Evolutionary conservation across 2,113 vertebrate genomes (phyloP).

Genomic region (Anas platyrhynchos): DNA sequence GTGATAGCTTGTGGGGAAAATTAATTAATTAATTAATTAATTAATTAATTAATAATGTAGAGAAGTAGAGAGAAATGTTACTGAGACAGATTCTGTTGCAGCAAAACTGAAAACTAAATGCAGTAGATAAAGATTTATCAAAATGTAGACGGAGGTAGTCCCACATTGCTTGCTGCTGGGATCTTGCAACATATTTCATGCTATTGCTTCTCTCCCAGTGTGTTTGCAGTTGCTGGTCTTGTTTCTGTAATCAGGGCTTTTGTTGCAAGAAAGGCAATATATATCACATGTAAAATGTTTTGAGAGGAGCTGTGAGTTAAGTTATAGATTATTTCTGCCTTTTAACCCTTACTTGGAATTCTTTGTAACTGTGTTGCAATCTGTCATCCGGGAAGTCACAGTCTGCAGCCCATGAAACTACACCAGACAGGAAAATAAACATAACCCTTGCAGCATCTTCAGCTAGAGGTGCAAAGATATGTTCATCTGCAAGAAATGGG

Average conservation of each 20-base stretch:
- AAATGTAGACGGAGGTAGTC: background rate
- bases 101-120: slow-evolving; percentile 34
- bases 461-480: background rate
- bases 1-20: background rate
- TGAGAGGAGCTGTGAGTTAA: background rate
- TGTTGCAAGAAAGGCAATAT: background rate
- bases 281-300: background rate
- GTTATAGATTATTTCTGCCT: background rate
- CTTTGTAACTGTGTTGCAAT: background rate
- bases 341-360: background rate
- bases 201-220: background rate
- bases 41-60: too few relatives aligned
- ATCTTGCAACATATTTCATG: background rate
- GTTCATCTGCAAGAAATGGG: background rate
- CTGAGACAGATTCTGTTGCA: background rate
- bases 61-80: background rate
- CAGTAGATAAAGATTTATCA: background rate
- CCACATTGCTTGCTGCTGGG: background rate
- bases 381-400: background rate
- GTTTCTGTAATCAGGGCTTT: background rate
- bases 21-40: background rate
- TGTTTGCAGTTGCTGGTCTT: background rate
- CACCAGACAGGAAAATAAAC: slow-evolving; percentile 7
- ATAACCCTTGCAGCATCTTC: background rate
- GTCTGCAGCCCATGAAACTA: background rate